These are phyloP conservation scores for Halocaridina rubra DNA, from an alignment of 2,888 invertebrate species.

Conservation along the genomic window DNA sequence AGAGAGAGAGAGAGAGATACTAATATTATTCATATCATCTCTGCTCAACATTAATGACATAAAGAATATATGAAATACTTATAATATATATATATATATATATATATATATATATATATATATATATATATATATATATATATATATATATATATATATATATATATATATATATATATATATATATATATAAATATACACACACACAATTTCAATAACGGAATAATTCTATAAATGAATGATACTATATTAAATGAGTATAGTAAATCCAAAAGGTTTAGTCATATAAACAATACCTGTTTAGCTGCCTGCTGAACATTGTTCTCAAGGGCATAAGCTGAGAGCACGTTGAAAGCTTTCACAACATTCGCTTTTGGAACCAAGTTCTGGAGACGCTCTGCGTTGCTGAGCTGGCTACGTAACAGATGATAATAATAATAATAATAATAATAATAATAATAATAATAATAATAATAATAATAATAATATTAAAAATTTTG, in stretches of 20 bases:
- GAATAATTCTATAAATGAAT: not conserved
- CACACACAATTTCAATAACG: too few relatives aligned
- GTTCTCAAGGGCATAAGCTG: slow-evolving; percentile 64
- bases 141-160: not conserved
- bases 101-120: not conserved
- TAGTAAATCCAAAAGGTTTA: not conserved
- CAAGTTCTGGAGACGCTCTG: slow-evolving; percentile 39
- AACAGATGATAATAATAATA: too few relatives aligned
- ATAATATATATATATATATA: not conserved
- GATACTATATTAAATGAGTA: not conserved
- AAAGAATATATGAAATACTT: too few relatives aligned
- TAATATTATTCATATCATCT: not conserved
- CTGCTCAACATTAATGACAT: too few relatives aligned
- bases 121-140: not conserved
- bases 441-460: too few relatives aligned
- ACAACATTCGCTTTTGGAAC: slow-evolving; percentile 48
- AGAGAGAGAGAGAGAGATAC: not conserved
- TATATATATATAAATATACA: too few relatives aligned
- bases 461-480: too few relatives aligned
- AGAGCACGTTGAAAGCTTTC: slow-evolving; percentile 64
- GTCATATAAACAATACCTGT: not conserved
- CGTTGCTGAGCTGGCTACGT: slow-evolving; percentile 26
- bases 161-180: not conserved
- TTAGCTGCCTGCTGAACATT: slow-evolving; percentile 43
- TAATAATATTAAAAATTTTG: too few relatives aligned